Evolutionary conservation across 1,140 invertebrate genomes (phyloP).

Genomic region (Battus philenor): DNA sequence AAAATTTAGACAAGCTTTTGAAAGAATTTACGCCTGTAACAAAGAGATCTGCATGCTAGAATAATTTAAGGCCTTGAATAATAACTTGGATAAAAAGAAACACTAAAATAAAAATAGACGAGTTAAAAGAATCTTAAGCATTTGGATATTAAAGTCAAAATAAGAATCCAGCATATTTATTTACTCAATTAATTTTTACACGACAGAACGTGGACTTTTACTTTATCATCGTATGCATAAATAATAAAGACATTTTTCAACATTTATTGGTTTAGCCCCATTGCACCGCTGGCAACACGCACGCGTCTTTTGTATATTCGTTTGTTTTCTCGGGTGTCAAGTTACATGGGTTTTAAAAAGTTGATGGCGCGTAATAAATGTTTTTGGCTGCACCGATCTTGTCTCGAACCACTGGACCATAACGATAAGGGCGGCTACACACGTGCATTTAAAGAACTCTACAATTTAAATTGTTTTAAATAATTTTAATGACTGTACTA

Average conservation of each 20-base stretch:
- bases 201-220: background rate
- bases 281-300: slow-evolving; percentile 25
- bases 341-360: slow-evolving; percentile 65
- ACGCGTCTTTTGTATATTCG: slow-evolving; percentile 36
- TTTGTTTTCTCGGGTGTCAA: slow-evolving; percentile 52
- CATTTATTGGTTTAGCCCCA: slow-evolving; percentile 22
- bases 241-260: slow-evolving; percentile 16
- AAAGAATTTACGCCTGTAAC: no score
- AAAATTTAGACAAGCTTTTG: no score
- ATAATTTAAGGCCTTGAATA: no score
- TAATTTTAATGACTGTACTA: no score
- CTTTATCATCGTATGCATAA: slow-evolving; percentile 12
- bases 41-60: no score
- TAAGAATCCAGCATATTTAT: no score
- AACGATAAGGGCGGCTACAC: slow-evolving; percentile 20
- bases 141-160: no score
- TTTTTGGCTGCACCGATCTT: slow-evolving; percentile 60
- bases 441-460: no score
- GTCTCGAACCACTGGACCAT: slow-evolving; percentile 43
- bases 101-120: no score
- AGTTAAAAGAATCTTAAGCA: no score
- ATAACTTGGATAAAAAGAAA: no score
- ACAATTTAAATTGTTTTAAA: no score
- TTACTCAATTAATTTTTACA: slow-evolving; percentile 6
- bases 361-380: slow-evolving; percentile 69